Percentiles rank a stretch among this genome's conserved stretches.
phyloP scores from a whole-genome alignment of 2,113 vertebrate species.

The Scolopax mira region DNA sequence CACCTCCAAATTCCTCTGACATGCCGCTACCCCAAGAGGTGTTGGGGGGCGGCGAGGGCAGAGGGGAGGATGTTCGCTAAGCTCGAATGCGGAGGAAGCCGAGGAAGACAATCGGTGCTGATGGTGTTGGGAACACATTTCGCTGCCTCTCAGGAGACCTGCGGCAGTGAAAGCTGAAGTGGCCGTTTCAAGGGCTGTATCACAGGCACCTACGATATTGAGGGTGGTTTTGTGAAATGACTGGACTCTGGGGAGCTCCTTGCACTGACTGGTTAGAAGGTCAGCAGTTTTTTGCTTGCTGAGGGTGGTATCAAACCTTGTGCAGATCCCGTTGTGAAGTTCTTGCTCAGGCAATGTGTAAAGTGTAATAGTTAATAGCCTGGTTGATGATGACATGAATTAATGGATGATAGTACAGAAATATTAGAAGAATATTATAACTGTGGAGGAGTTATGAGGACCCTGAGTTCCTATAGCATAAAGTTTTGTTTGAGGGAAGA shows the following conservation, averaged over 20 bases:
- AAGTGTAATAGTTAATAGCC: background rate
- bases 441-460: background rate
- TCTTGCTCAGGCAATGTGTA: background rate
- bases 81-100: background rate
- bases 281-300: background rate
- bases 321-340: background rate
- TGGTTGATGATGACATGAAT: background rate
- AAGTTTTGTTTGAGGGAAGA: background rate
- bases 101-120: accelerated
- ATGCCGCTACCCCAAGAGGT: background rate
- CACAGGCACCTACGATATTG: background rate
- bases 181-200: background rate
- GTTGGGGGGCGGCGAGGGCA: background rate
- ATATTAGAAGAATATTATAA: background rate
- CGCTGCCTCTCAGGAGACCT: background rate
- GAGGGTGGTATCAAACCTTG: background rate
- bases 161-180: background rate
- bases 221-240: background rate
- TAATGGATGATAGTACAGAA: background rate
- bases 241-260: background rate
- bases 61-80: accelerated
- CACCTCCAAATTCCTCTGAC: accelerated
- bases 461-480: background rate
- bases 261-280: background rate
- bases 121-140: background rate